Evolutionary conservation across 2,888 invertebrate species (phyloP).

Genomic region (Zygothrica quintamaculata): DNA sequence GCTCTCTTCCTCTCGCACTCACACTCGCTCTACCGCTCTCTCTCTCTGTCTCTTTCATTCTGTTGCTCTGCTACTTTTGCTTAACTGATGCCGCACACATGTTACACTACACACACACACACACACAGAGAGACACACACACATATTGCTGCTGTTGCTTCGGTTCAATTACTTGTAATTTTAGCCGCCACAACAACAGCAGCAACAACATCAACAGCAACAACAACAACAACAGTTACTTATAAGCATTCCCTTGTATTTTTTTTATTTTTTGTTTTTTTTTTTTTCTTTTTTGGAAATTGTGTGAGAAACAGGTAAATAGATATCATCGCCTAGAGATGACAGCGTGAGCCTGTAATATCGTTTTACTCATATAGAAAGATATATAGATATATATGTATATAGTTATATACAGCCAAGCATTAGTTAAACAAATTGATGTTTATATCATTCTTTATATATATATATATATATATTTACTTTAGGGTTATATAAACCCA

Average conservation of each 20-base stretch:
- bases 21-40: no score
- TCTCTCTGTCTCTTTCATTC: no score
- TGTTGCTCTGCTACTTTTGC: no score
- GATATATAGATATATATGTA: no score
- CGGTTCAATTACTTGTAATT: slow-evolving; percentile 80
- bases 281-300: slow-evolving; percentile 7
- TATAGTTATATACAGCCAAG: no score
- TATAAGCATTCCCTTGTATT: slow-evolving; percentile 40
- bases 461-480: no score
- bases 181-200: slow-evolving; percentile 70
- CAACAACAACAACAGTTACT: no score
- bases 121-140: background rate
- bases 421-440: no score
- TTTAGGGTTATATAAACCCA: no score
- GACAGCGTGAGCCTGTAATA: slow-evolving; percentile 33
- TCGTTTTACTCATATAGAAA: no score
- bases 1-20: slow-evolving; percentile 56
- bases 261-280: slow-evolving; percentile 20
- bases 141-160: slow-evolving; percentile 32
- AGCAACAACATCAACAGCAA: no score
- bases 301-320: slow-evolving; percentile 48
- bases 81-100: slow-evolving; percentile 59
- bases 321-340: slow-evolving; percentile 36
- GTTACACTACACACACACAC: slow-evolving; percentile 38
- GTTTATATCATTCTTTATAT: no score